Evolutionary conservation across 1,140 invertebrate genomes (phyloP), one percentile per base, ranked within the genome.

Genomic region (Pseudomyrmex gracilis): DNA sequence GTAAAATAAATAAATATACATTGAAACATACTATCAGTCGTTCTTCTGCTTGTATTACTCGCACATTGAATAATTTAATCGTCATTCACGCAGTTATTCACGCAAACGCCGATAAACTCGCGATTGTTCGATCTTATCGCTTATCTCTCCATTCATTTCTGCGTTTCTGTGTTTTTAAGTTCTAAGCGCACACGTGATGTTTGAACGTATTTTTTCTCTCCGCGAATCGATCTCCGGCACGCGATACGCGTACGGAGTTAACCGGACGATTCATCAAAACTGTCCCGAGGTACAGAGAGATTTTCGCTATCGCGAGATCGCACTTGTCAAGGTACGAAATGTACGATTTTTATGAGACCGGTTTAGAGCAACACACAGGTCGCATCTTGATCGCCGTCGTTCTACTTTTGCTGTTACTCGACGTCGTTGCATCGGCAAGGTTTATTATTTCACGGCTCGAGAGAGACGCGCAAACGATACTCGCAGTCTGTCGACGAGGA

Each of bases 191-290:
- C 9, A 13, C 22, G n/a, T 55, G 47, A 20, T n/a, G 13, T 24
- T 22, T 24, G 49, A 12, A 4, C n/a, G n/a, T 43, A 17, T 20
- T 24, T 53, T 12, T 53, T 12, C 43, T 43, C 15, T 24, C 34
- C 34, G n/a, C 22, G 10, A n/a, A 13, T 24, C 15, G n/a, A 51
- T 20, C 64, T 51, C 43, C 12, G 10, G 4, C n/a, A 20, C 15
- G 24, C 24, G 13, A 64, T 43, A 70, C 22, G 22, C 12, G 22
- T 67, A 45, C 2, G 8, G 9, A 12, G 34, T 15, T n/a, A 15
- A 74, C 10, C n/a, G 8, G 9, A 55, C 8, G 20, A 74, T 51
- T 76, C 22, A 55, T 55, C 9, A 55, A 43, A 66, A 66, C 47
- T 45, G 7, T 55, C 1, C 1, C 2, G 15, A n/a, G 20, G 43